Percentiles rank a stretch among this genome's conserved stretches.
Conservation (phyloP, 2,113 vertebrate species). For the Galeopterus variegatus region DNA sequence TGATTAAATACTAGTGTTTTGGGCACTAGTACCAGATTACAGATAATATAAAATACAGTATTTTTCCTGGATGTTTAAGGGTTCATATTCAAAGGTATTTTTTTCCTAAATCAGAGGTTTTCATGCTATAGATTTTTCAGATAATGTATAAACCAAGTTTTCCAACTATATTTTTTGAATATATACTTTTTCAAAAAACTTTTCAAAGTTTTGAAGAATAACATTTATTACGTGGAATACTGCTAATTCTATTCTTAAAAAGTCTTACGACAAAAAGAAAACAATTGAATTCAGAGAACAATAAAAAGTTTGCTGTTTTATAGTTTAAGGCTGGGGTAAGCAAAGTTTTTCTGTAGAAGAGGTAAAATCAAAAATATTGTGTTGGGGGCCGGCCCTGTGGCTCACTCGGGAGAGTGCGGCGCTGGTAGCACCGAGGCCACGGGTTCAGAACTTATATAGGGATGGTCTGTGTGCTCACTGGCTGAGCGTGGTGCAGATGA, state of each 20-base stretch:
- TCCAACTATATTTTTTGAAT: conserved; percentile 21
- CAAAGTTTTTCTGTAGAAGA: conserved; percentile 30
- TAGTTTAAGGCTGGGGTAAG: not conserved
- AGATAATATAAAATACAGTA: conserved; percentile 16
- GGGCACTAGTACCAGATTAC: not conserved
- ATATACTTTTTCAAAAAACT: too few relatives aligned
- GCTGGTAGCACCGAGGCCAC: too few relatives aligned
- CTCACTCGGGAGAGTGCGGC: too few relatives aligned
- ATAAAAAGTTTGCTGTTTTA: not conserved
- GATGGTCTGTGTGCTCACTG: too few relatives aligned
- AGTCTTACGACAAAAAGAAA: not conserved
- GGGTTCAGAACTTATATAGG: too few relatives aligned
- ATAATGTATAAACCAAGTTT: conserved; percentile 41
- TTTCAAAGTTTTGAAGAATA: conserved; percentile 4
- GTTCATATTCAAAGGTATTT: conserved; percentile 10
- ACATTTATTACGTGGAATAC: not conserved
- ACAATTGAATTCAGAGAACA: conserved; percentile 29
- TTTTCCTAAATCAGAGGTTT: conserved; percentile 30
- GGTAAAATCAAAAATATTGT: not conserved
- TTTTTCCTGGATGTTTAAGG: conserved; percentile 33
- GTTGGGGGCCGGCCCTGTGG: not conserved
- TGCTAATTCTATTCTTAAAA: conserved; percentile 49
- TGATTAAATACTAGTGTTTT: conserved; percentile 46
- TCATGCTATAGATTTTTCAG: conserved; percentile 1
- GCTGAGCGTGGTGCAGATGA: too few relatives aligned